Evolutionary conservation across 2,113 vertebrate genomes (phyloP), one percentile per base, ranked within the genome.

Genomic region (Bostrychus sinensis): DNA sequence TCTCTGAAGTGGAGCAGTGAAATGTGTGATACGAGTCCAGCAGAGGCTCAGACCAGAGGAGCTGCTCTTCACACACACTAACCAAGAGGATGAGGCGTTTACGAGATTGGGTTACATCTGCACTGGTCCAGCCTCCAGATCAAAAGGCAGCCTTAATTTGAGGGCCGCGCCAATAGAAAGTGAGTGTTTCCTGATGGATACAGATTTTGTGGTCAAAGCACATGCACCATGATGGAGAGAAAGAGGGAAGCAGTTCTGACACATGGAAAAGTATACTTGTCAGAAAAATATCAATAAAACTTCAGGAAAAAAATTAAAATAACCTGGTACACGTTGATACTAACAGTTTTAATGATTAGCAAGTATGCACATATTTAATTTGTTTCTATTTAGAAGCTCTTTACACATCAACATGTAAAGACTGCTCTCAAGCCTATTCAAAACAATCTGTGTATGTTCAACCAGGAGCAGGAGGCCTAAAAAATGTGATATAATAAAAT

Each of bases 41-140:
- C 66, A 59, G 70, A 78, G 78, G 46, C 77, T 75, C 66, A 41
- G 10, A 71, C 56, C 59, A 55, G 28, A 54, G 63, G 56, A 43
- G 70, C 62, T 63, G 67, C 53, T 85, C 77, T 85, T 81, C 84
- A 75, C 63, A 54, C 72, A 66, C 70, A 68, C 89, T 92, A 92
- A 93, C 87, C 72, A 92, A 85, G 86, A 88, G 88, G 89, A 93
- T 85, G 88, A 92, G 64, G 78, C 84, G 72, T 90, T 92, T 92
- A 89, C 85, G 78, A 87, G 91, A 89, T 93, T 89, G 59, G n/a
- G 53, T 93, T 91, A 90, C 92, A 88, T 91, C 92, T 89, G 82
- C 81, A 81, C 87, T 85, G 79, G 80, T 86, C 85, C 86, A 57
- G 76, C 82, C 87, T 77, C 77, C 78, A 90, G 86, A 93, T 93